Base-by-base conservation (phyloP, 2,888 invertebrate species). In the Eulithis testata region DNA sequence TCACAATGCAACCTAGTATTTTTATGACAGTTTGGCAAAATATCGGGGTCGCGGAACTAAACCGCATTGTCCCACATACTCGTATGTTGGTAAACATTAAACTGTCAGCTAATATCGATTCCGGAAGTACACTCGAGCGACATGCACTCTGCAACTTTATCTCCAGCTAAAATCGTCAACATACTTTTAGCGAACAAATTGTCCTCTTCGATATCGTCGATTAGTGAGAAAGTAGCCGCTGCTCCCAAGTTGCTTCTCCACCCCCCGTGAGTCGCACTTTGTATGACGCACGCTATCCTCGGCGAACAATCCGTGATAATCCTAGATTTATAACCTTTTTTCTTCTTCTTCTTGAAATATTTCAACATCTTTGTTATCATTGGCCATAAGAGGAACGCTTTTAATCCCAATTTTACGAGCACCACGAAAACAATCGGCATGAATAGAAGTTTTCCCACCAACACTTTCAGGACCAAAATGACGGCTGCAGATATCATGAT, bases 131-230 rank as follows among this genome's bases (percentile, higher is more conserved):
- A 93, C 75, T 91, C 90, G 69, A 92, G 76, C 76, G 90, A 84
- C 90, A 92, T 91, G 81, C 93, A 93, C 82, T 89, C 82, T 40
- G 93, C 91, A 73, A 93, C 88, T 78, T 90, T 86, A 76, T 90
- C 87, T 72, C 90, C 90, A 14, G 91, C 87, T 75, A 93, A 84
- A 73, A 90, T 79, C 72, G 86, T 85, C 73, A 92, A 79, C 76
- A 93, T 78, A 73, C 83, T 87, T 82, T 89, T 89, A 68, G 89
- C 87, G 70, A 90, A 81, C 45, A 85, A 80, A 72, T 83, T 81
- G 72, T 91, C 88, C 70, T 90, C 86, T 60, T 90, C 89, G 49
- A 89, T 78, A 72, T 93, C 89, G 63, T 90, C 89, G 65, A 92
- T 87, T 70, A 92, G 71, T 53, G 86, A 82, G 76, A 91, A 91